Evolutionary conservation across 92 coral and sea anemone genomes (phyloP), one percentile per base, ranked within the genome.

Genomic region (Parazoanthus atlanticus): DNA sequence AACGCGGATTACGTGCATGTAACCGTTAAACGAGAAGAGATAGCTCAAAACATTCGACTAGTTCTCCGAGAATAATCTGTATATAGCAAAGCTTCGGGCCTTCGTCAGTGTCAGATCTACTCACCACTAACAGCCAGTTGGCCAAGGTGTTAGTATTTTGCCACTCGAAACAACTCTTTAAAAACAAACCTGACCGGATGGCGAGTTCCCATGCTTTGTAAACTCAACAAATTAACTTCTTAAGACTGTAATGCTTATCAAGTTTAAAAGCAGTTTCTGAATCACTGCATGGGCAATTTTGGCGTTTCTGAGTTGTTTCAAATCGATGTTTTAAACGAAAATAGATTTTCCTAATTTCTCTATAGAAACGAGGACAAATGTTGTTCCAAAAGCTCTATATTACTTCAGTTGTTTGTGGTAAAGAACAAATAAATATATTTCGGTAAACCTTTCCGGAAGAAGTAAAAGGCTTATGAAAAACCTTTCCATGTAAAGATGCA

Each of bases 161-260:
- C 41, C 79, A 33, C 43, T 75, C 43, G 79, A 75, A 23, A 61
- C 46, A 17, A 8, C 79, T 16, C 70, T 17, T 56, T 32, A 65
- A 54, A 54, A 52, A 81, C 72, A 31, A 33, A 58, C 49, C 31
- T 56, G 33, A 83, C 86, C 77, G 86, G 77, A 26, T 83, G 78
- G 28, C 64, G 38, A 66, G 54, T 83, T 83, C 86, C 58, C 86
- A 67, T 67, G 78, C 40, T 38, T 69, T 43, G 76, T 82, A 38
- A 82, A 82, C 58, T 82, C n/a, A 30, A 82, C 34, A 43, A 28
- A 13, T 52, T 52, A 52, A 52, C 58, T 52, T 52, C 58, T 46
- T 9, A 79, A 30, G 64, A 47, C 34, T 15, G 26, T 74, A 74
- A 34, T 34, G 43, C 26, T 74, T 74, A 74, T 74, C 43, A 19